phyloP scores from a whole-genome alignment of 2,113 vertebrate genomes.

The Prochilodus magdalenae region DNA sequence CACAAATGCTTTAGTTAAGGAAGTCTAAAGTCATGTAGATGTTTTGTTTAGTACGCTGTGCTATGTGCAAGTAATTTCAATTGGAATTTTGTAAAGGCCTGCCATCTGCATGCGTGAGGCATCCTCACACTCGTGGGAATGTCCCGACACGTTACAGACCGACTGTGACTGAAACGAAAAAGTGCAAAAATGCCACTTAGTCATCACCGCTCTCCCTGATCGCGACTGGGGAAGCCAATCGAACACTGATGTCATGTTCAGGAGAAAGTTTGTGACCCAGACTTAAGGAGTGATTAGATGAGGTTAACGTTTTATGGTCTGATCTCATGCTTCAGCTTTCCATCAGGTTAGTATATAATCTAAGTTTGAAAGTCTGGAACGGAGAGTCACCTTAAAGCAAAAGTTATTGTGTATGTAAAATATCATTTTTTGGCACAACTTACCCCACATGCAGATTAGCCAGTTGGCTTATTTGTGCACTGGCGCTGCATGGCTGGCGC shows the following conservation, averaged over 20 bases:
- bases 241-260: conserved; percentile 33
- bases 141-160: conserved; percentile 41
- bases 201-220: conserved; percentile 26
- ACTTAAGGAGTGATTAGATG: background rate
- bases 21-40: background rate
- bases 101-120: conserved; percentile 56
- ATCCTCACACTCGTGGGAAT: conserved; percentile 52
- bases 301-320: no score
- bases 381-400: background rate
- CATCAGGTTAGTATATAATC: no score
- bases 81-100: conserved; percentile 39
- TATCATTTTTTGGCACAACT: background rate
- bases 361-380: no score
- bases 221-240: conserved; percentile 37
- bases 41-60: background rate
- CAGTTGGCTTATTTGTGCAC: no score
- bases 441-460: no score
- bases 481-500: no score
- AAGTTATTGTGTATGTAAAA: no score
- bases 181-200: conserved; percentile 33
- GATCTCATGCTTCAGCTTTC: no score
- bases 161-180: conserved; percentile 49
- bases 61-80: background rate
- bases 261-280: conserved; percentile 24
- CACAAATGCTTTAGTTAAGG: background rate